Conservation (phyloP, 2,888 invertebrate species). For the Ichneumoninae sp. region DNA sequence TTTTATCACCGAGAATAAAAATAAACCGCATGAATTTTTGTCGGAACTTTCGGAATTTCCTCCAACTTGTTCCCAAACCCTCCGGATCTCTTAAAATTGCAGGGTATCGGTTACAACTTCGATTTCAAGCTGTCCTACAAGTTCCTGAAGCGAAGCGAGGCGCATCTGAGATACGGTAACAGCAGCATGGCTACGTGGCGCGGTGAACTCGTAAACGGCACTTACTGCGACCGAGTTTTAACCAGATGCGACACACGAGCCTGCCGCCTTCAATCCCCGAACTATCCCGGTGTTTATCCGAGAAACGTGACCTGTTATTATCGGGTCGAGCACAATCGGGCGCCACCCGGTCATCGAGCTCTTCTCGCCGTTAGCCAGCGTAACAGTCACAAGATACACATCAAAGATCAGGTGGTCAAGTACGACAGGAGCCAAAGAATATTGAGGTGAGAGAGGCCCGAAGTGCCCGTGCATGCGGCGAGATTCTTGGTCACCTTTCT, state of each 20-base stretch:
- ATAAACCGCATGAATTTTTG: no score
- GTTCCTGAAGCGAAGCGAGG: conserved; percentile 91
- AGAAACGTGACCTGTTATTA: conserved; percentile 94
- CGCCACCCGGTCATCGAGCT: conserved; percentile 90
- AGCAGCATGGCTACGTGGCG: conserved; percentile 90
- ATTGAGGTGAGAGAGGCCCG: conserved; percentile 87
- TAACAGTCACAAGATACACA: conserved; percentile 91
- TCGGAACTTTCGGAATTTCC: no score
- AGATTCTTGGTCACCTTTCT: neutral
- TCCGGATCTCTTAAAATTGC: conserved; percentile 71
- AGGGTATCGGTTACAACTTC: conserved; percentile 92
- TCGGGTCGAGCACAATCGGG: conserved; percentile 87
- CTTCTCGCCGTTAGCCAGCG: conserved; percentile 91
- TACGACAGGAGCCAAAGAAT: conserved; percentile 91
- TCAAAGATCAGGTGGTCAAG: conserved; percentile 91
- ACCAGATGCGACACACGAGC: conserved; percentile 90
- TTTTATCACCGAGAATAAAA: no score
- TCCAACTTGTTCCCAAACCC: no score
- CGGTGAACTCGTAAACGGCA: conserved; percentile 90
- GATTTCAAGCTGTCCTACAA: conserved; percentile 94
- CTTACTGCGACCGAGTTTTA: conserved; percentile 92
- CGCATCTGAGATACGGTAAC: conserved; percentile 91
- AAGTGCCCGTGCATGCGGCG: neutral
- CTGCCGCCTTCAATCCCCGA: conserved; percentile 93
- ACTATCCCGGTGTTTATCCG: conserved; percentile 96